These are phyloP conservation scores for Lagria hirta DNA, from an alignment of 2,888 invertebrate species.

Conservation along the genomic window DNA sequence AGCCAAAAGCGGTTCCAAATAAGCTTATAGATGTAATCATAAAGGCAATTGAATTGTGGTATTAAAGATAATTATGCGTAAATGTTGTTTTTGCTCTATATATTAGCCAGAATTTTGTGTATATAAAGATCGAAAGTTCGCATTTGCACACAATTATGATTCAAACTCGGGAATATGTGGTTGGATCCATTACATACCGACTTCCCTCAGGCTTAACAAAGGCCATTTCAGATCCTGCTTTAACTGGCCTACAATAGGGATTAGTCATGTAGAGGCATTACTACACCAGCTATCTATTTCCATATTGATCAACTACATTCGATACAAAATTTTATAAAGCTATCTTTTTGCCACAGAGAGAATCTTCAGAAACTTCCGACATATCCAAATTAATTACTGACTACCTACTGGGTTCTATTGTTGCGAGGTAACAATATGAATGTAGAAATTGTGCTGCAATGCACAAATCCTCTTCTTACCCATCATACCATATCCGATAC, in stretches of 20 bases:
- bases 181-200: slow-evolving; percentile 41
- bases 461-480: too few species aligned
- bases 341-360: slow-evolving; percentile 23
- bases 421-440: neutral
- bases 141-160: slow-evolving; percentile 45
- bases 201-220: slow-evolving; percentile 43
- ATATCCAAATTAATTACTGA: slow-evolving; percentile 8
- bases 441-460: slow-evolving; percentile 5
- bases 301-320: slow-evolving; percentile 39
- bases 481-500: slow-evolving; percentile 6
- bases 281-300: slow-evolving; percentile 40
- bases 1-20: too few species aligned
- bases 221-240: slow-evolving; percentile 43
- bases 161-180: slow-evolving; percentile 44
- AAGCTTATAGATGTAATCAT: too few species aligned
- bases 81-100: slow-evolving; percentile 25
- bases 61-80: slow-evolving; percentile 22
- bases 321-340: slow-evolving; percentile 31
- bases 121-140: slow-evolving; percentile 41
- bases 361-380: slow-evolving; percentile 10
- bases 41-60: slow-evolving; percentile 19
- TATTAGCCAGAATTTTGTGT: slow-evolving; percentile 39
- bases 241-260: slow-evolving; percentile 41
- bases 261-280: slow-evolving; percentile 45
- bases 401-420: neutral